Evolutionary conservation across 2,888 invertebrate species (phyloP), one percentile per base, ranked within the genome.

Genomic region (Mythimna ferrago): DNA sequence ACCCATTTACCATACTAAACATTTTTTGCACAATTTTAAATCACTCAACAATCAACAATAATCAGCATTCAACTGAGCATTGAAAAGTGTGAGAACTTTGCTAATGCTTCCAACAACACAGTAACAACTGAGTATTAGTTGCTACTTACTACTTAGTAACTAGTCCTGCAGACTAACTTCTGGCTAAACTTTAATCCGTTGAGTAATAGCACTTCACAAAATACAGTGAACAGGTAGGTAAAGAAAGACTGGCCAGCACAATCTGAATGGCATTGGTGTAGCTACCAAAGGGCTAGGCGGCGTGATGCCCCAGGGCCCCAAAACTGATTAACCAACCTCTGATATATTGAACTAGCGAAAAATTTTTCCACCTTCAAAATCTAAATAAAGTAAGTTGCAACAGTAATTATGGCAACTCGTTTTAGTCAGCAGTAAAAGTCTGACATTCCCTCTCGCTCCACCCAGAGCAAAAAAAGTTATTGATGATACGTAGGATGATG

Each of bases 181-280:
- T 53, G 53, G 66, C 11, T 70, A 57, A 74, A 78, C 62, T 66
- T 69, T 68, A 74, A 78, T 71, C 78, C 53, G 56, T 57, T 66
- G 66, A 62, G 56, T 65, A 63, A 71, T 51, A 66, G 41, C 77
- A 48, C 48, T 65, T 63, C 56, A 16, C 56, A 71, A 66, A 76
- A 76, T 71, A 53, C 21, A 56, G n/a, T 19, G 41, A 60, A 54
- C 75, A 53, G 51, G 19, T 7, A 78, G 72, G 74, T 78, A 80
- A 21, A 32, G 32, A 41, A n/a, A 26, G 19, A 19, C 16, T 35
- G 58, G 19, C 4, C 19, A 26, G n/a, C 10, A 58, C 41, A 57
- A 66, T 66, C 61, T 11, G 60, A 63, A 60, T 51, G 9, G 41
- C 26, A 26, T 26, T 26, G 26, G 26, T 26, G 26, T 1, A 26